These are phyloP conservation scores for Eubasilissa regina DNA, from an alignment of 1,140 invertebrate species.

Conservation along the genomic window DNA sequence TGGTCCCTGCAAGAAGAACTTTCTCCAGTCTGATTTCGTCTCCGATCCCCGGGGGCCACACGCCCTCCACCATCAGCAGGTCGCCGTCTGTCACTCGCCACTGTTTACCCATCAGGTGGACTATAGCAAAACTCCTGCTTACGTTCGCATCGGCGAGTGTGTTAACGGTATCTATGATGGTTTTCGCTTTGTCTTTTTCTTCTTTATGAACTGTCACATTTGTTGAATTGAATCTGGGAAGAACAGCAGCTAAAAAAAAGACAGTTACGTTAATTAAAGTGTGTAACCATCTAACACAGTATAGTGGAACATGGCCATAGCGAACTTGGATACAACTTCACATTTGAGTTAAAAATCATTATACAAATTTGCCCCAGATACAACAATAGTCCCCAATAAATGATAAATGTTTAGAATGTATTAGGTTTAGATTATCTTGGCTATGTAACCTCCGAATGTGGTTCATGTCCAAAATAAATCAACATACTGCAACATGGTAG, in stretches of 20 bases:
- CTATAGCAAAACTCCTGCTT: conserved; percentile 89
- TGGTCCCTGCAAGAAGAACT: conserved; percentile 86
- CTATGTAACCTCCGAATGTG: no score
- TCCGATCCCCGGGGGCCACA: conserved; percentile 88
- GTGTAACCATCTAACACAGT: no score
- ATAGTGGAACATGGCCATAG: no score
- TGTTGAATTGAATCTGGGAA: conserved; percentile 35
- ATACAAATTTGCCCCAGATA: no score
- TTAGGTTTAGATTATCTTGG: no score
- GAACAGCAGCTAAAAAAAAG: conserved; percentile 36
- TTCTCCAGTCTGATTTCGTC: conserved; percentile 91
- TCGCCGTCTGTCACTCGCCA: conserved; percentile 91
- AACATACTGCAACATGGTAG: no score
- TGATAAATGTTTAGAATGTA: no score
- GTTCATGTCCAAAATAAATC: no score
- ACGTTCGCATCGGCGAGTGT: conserved; percentile 68
- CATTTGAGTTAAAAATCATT: no score
- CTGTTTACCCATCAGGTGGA: conserved; percentile 88
- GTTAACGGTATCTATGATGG: conserved; percentile 68
- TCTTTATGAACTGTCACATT: conserved; percentile 10
- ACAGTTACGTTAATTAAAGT: neutral
- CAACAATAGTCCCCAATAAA: no score
- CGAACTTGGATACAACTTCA: no score
- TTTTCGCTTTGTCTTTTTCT: conserved; percentile 61
- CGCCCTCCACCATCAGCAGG: conserved; percentile 86